Evolutionary conservation across 2,113 vertebrate genomes (phyloP).

Genomic region (Onychorhynchus coronatus): DNA sequence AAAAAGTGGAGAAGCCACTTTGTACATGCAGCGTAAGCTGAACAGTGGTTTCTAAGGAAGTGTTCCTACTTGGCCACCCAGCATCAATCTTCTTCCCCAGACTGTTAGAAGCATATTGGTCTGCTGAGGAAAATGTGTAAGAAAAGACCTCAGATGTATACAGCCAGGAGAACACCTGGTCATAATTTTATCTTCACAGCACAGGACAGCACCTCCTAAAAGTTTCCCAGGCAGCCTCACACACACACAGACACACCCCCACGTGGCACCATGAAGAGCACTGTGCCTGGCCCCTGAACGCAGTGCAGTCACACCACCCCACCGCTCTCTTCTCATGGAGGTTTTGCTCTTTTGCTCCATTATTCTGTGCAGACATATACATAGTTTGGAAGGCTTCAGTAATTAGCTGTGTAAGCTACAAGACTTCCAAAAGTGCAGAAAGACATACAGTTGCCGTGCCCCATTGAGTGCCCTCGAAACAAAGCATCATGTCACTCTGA

Average conservation of each 20-base stretch:
- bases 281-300: neutral
- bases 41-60: neutral
- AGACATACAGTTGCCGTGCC: neutral
- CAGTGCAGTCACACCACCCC: neutral
- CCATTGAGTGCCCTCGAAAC: neutral
- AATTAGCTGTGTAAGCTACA: neutral
- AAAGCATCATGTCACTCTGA: neutral
- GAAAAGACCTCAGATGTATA: neutral
- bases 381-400: neutral
- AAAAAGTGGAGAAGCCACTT: neutral
- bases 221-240: neutral
- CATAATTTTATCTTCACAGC: neutral
- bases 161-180: neutral
- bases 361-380: accelerated
- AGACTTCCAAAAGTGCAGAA: neutral
- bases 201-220: neutral
- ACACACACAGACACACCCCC: no score
- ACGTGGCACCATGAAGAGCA: neutral
- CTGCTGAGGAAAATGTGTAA: neutral
- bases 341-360: neutral
- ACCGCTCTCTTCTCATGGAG: neutral
- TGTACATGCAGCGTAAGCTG: neutral
- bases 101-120: neutral
- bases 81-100: neutral
- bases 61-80: neutral